Percentiles rank a stretch among this genome's conserved stretches.
phyloP scores from a whole-genome alignment of 2,888 invertebrate genomes.

The Rhingia campestris region DNA sequence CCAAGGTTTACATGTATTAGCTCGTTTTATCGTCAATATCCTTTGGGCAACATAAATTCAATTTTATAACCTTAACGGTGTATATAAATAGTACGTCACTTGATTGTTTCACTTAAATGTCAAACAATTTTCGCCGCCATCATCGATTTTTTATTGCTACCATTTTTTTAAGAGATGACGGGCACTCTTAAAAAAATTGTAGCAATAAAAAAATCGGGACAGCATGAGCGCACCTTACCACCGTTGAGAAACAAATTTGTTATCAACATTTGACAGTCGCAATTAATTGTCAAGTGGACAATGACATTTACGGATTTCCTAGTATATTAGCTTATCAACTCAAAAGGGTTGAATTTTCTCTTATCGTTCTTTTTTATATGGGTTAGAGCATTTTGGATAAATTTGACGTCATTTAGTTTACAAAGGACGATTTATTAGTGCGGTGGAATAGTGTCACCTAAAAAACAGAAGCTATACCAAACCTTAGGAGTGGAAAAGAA shows the following conservation, averaged over 20 bases:
- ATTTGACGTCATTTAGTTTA: conserved; percentile 63
- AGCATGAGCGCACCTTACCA: not conserved
- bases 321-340: conserved; percentile 18
- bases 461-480: not conserved
- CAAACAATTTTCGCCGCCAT: conserved; percentile 10
- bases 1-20: conserved; percentile 7
- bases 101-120: conserved; percentile 3
- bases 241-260: conserved; percentile 12
- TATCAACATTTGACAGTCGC: conserved; percentile 43
- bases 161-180: too few species aligned
- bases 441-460: conserved; percentile 4
- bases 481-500: not conserved
- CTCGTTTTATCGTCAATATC: not conserved
- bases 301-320: not conserved
- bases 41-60: not conserved
- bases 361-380: not conserved
- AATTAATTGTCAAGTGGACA: conserved; percentile 56
- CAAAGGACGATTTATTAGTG: conserved; percentile 62
- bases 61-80: conserved; percentile 19
- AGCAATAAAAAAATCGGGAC: too few species aligned
- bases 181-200: too few species aligned
- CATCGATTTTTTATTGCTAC: conserved; percentile 43
- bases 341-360: conserved; percentile 33
- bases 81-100: conserved; percentile 3
- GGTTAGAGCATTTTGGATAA: conserved; percentile 41